Evolutionary conservation across 2,888 invertebrate species (phyloP).

Genomic region (Campaea margaritaria): DNA sequence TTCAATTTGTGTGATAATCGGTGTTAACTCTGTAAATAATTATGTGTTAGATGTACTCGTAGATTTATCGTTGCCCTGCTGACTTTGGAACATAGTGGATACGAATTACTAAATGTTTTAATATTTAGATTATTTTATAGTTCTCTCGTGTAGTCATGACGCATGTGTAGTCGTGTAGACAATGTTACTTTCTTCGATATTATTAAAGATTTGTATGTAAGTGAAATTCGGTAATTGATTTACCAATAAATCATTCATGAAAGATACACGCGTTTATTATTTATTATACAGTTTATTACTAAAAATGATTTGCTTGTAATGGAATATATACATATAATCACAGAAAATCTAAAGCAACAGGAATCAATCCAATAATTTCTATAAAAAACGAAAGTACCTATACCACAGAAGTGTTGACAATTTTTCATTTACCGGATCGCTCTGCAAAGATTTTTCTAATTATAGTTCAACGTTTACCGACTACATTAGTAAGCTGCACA

Average conservation of each 20-base stretch:
- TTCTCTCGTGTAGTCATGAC: constrained; percentile 25
- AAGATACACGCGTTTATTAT: constrained; percentile 25
- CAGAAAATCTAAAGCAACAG: neutral
- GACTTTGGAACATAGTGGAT: constrained; percentile 21
- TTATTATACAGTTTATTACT: constrained; percentile 2
- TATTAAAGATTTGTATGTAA: constrained; percentile 35
- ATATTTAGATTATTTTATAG: constrained; percentile 23
- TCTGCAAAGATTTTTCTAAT: neutral
- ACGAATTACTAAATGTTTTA: constrained; percentile 9
- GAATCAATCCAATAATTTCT: neutral
- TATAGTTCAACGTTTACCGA: no score
- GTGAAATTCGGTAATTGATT: constrained; percentile 42
- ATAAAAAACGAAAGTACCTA: constrained; percentile 6
- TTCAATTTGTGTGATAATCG: constrained; percentile 19
- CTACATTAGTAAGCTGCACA: no score
- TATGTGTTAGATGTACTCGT: constrained; percentile 26
- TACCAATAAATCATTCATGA: constrained; percentile 43
- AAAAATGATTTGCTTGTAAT: neutral
- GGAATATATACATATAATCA: neutral
- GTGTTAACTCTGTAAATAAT: constrained; percentile 39
- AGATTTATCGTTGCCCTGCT: constrained; percentile 29
- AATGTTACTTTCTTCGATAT: constrained; percentile 36
- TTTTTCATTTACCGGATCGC: constrained; percentile 1
- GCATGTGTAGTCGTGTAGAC: constrained; percentile 35
- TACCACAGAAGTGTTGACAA: constrained; percentile 14